Conservation (phyloP, 92 coral and sea anemone species). For the Porites cylindrica region DNA sequence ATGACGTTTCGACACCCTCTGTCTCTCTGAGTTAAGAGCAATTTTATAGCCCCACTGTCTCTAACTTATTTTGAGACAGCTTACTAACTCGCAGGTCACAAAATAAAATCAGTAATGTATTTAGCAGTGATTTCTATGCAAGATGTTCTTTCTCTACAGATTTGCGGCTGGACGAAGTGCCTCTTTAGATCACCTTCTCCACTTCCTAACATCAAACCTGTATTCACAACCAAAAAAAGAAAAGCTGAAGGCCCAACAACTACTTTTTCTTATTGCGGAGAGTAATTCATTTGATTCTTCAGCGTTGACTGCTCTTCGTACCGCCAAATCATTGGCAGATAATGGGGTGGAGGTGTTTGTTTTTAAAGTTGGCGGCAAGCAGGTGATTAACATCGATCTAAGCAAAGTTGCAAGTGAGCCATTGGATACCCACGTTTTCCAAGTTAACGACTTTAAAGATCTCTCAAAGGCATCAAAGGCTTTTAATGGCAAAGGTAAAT, state of each 20-base stretch:
- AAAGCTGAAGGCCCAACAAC: neutral
- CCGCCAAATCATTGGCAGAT: conserved; percentile 30
- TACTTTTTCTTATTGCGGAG: conserved; percentile 22
- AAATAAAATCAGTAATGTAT: too few species aligned
- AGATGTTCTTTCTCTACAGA: neutral
- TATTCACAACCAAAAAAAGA: neutral
- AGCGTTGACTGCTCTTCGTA: neutral
- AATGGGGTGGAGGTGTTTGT: conserved; percentile 46
- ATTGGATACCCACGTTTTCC: conserved; percentile 37
- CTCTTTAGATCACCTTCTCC: neutral
- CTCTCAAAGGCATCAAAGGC: conserved; percentile 23
- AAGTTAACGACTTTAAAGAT: conserved; percentile 37
- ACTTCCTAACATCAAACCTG: conserved; percentile 3
- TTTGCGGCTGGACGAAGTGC: neutral
- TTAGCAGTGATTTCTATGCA: too few species aligned
- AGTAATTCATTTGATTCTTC: neutral
- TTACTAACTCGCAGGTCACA: too few species aligned
- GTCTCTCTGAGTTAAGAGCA: too few species aligned
- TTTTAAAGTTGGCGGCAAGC: conserved; percentile 36
- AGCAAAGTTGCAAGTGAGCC: conserved; percentile 52
- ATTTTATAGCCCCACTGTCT: too few species aligned
- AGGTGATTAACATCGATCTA: conserved; percentile 12
- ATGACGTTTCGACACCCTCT: too few species aligned
- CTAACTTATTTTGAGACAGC: too few species aligned
- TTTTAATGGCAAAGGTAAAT: conserved; percentile 64